Conservation (phyloP, 2,113 vertebrate genomes). For the Thalassarche chlororhynchos region DNA sequence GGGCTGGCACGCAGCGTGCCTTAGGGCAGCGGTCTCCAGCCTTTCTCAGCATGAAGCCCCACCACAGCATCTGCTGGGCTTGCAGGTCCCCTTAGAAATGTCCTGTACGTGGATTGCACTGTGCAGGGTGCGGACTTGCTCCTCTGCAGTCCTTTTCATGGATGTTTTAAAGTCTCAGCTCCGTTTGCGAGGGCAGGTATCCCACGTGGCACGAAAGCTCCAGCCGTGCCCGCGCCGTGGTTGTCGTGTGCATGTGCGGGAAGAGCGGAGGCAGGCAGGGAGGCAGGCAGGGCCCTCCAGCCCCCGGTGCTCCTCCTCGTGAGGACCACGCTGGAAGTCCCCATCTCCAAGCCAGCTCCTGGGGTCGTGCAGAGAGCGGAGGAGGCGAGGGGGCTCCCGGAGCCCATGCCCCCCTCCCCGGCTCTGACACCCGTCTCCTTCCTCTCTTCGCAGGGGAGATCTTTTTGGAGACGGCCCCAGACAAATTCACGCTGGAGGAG, state of each 20-base stretch:
- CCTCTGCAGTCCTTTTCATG: fast-evolving
- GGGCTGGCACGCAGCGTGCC: fast-evolving
- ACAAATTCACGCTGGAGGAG: conserved; percentile 84
- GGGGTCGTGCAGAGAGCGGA: fast-evolving
- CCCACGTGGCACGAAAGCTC: fast-evolving
- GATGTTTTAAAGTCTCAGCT: background rate
- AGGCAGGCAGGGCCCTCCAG: background rate
- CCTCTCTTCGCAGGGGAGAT: conserved; percentile 80
- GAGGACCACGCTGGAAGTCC: fast-evolving
- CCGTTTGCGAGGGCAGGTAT: background rate
- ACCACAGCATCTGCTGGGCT: fast-evolving
- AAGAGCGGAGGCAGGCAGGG: background rate
- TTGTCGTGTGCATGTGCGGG: background rate
- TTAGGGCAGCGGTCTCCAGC: too few relatives aligned
- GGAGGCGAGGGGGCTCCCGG: background rate
- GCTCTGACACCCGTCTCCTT: background rate
- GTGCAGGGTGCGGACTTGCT: fast-evolving
- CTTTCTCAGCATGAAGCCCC: background rate
- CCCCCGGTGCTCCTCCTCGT: fast-evolving
- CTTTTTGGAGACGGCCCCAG: conserved; percentile 78
- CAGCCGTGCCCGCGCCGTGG: fast-evolving
- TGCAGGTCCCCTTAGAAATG: background rate
- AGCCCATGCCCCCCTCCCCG: background rate
- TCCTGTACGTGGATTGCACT: fast-evolving
- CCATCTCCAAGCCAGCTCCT: background rate